Evolutionary conservation across 2,113 vertebrate genomes (phyloP), one percentile per base, ranked within the genome.

Genomic region (Rhipidura dahli): DNA sequence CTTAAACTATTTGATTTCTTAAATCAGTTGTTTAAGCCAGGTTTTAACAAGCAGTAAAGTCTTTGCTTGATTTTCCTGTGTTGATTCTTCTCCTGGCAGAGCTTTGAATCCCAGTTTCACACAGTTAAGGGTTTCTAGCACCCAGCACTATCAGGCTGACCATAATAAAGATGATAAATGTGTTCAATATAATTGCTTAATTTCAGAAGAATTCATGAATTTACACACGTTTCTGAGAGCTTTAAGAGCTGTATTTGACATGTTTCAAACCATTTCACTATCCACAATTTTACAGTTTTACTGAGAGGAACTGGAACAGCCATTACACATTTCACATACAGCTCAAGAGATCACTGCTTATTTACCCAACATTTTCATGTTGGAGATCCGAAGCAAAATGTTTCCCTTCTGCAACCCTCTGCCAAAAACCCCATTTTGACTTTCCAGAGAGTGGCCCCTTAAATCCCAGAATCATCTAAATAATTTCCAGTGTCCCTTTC

Each of bases 21-120:
- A 65, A 69, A 61, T 44, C 26, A 30, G 31, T 76, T 83, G 28
- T 69, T 79, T 90, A 63, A 92, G 44, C 4, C 6, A 28, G 44
- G 5, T 39, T 76, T 80, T 40, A 85, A 40, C 13, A 56, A 60
- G 27, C 6, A 65, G 39, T 26, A 76, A 84, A 90, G 24, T 24
- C 37, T 65, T 64, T 3, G 2, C 35, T n/a, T n/a, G n/a, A n/a
- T n/a, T n/a, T n/a, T n/a, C n/a, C n/a, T 44, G 44, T 0, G 0
- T 10, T 57, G 51, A 66, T 47, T 45, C 13, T 50, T 45, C 39
- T 37, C 26, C 30, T 64, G 30, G 26, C 15, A 72, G 44, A 76
- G 28, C 23, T 84, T 2, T 2, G 1, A 57, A 37, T 27, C 31
- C 68, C 70, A 56, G 7, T 7, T 35, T 69, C 44, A 37, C 2